Base-by-base conservation (phyloP, 2,888 invertebrate species). In the Stenurella melanura region DNA sequence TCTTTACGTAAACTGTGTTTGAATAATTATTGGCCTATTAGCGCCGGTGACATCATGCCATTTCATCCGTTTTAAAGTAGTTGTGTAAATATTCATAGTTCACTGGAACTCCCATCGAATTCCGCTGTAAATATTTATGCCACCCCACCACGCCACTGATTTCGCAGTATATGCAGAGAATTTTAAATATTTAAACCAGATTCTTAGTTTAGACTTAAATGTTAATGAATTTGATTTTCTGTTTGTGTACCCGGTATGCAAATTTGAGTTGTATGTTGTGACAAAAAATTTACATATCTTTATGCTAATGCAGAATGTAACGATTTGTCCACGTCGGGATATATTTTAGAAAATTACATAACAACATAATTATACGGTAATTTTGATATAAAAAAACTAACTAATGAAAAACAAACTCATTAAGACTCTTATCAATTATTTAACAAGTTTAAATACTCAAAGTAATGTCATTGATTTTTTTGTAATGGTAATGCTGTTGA, bases 131-230 rank as follows among this genome's bases (percentile, higher is more conserved):
- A 50, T 50, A 50, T 50, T 50, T 50, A 50, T 50, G 50, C n/a
- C 50, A 50, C 50, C 50, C n/a, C 50, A n/a, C 50, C 50, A 64
- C 64, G 38, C 19, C 64, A 64, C 18, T 64, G 38, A 38, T 12
- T 30, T 42, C 42, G 19, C 19, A 64, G 18, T 9, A 64, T 64
- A 11, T 4, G 68, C 12, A 15, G 17, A 6, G 70, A 60, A 70
- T 70, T 60, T 60, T 60, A 60, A 60, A 50, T 42, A 38, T 70
- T 60, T 60, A 70, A 70, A 70, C 70, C 60, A 70, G 70, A 60
- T 70, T 60, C 70, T 70, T 61, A 42, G 19, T 70, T 42, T 50
- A n/a, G 58, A 42, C 70, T 34, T 70, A 70, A 38, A 70, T 60
- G 70, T n/a, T 60, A 70, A 70, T 42, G 60, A 34, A 70, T 70